phyloP scores from a whole-genome alignment of 2,888 invertebrate species.

The Oscheius sp. region DNA sequence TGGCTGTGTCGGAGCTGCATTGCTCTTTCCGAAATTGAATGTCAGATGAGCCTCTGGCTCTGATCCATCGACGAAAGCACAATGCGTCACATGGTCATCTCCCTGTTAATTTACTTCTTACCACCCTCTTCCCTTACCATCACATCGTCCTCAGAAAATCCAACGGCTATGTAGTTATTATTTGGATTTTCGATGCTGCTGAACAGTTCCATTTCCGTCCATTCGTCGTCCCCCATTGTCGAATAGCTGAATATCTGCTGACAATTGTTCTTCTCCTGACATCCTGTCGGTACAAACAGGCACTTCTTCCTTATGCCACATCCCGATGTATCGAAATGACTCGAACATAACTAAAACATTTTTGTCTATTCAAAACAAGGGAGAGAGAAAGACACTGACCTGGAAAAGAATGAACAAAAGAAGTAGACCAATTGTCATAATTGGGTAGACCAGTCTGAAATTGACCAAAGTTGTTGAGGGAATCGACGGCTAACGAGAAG shows the following conservation, averaged over 20 bases:
- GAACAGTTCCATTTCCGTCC: slow-evolving; percentile 32
- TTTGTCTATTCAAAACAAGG: neutral
- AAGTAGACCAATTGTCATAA: neutral
- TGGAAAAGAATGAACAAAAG: neutral
- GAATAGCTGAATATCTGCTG: slow-evolving; percentile 16
- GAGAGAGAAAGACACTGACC: neutral
- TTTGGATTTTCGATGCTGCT: slow-evolving; percentile 25
- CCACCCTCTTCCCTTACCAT: slow-evolving; percentile 30
- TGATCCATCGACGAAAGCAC: slow-evolving; percentile 21
- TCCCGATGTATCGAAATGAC: slow-evolving; percentile 26
- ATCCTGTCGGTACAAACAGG: slow-evolving; percentile 33
- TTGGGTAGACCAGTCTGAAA: neutral
- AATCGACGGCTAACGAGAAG: slow-evolving; percentile 8
- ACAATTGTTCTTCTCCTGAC: slow-evolving; percentile 25
- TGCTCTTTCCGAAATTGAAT: slow-evolving; percentile 35
- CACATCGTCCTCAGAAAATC: slow-evolving; percentile 31
- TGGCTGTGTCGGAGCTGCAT: slow-evolving; percentile 18
- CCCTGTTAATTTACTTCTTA: slow-evolving; percentile 13
- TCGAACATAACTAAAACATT: neutral
- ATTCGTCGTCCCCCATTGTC: slow-evolving; percentile 9
- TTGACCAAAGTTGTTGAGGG: neutral
- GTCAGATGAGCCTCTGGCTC: slow-evolving; percentile 30
- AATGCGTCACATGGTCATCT: slow-evolving; percentile 32
- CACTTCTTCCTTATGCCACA: slow-evolving; percentile 30
- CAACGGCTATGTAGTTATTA: slow-evolving; percentile 35